Evolutionary conservation across 2,797 vertebrate genomes (phyloP), one percentile per base, ranked within the genome.

Genomic region (Corythornis leucogaster): DNA sequence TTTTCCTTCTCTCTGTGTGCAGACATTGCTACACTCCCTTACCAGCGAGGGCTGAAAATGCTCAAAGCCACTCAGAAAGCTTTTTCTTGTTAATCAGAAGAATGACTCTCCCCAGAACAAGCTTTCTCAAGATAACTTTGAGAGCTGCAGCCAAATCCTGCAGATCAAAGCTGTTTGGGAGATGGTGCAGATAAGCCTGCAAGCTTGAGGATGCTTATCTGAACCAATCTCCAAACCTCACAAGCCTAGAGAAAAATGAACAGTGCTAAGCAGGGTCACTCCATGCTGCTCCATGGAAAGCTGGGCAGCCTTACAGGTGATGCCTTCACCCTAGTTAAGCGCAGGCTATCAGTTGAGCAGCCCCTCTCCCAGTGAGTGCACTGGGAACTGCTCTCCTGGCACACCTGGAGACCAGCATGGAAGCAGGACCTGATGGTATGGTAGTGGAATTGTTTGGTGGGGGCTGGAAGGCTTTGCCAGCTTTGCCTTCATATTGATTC

Each of bases 171-270:
- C 77, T 19, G 0, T 63, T 84, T 57, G 63, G 69, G 89, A 94
- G 93, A 95, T 95, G 89, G 89, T 35, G 59, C 82, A 91, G 95
- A 95, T 96, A 96, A 95, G 74, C 45, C 2, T 79, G 91, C 93
- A 95, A 94, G 89, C 92, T 93, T 85, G 89, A 95, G 95, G 92
- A 93, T 91, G 89, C 95, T 94, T 95, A 95, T 95, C 95, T 94
- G 82, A 78, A 83, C 80, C 78, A 15, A 95, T 94, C 79, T 92
- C 93, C 92, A 93, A 94, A 91, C 81, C 89, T 92, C 2, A 8
- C 82, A 92, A 91, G 87, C 89, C 92, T 83, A 17, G 85, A 91
- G 92, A 95, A 95, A 89, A 95, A 93, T 73, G 89, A 93, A 21
- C 76, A 66, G 55, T 80, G 81, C 75, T 80, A 67, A 94, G 80